A percentile compares a stretch with the other conserved stretches of the same genome.
Evolutionary conservation across 2,797 vertebrate genomes (phyloP).

Genomic region (Erpetoichthys calabaricus): DNA sequence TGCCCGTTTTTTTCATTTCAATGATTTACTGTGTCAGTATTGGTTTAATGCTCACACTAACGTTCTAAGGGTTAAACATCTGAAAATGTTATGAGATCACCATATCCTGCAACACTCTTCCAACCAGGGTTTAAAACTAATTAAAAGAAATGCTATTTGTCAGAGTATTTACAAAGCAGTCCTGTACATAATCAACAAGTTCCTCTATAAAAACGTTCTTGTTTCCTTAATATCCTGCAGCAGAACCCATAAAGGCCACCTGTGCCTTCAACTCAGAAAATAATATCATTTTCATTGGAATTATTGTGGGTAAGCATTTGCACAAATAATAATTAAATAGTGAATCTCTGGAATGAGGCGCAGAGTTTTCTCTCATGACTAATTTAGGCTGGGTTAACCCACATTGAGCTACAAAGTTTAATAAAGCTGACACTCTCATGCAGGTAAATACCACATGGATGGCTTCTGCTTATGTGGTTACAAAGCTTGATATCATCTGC

Average conservation of each 20-base stretch:
- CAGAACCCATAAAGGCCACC: no score
- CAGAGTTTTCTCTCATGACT: conserved; percentile 2
- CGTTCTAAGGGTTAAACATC: no score
- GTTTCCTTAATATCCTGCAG: no score
- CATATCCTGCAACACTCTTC: not conserved
- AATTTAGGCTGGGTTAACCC: conserved; percentile 2
- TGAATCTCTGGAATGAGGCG: not conserved
- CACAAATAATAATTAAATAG: not conserved
- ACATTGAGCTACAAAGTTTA: not conserved
- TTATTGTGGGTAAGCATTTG: not conserved
- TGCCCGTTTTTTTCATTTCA: no score
- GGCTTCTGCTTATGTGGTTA: conserved; percentile 4
- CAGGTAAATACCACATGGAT: conserved; percentile 2
- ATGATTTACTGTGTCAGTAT: no score
- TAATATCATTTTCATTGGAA: not conserved
- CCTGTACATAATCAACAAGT: no score
- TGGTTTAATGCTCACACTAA: no score
- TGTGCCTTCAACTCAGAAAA: not conserved
- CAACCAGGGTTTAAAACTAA: not conserved
- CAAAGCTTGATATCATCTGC: not conserved
- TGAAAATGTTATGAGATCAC: not conserved
- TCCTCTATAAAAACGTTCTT: no score
- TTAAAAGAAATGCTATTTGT: no score
- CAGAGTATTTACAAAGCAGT: no score
- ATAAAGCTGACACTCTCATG: not conserved